A percentile compares a stretch with the other conserved stretches of the same genome.
These are phyloP conservation scores for Drosophila tripunctata DNA, from an alignment of 2,888 invertebrate genomes.

Conservation along the genomic window DNA sequence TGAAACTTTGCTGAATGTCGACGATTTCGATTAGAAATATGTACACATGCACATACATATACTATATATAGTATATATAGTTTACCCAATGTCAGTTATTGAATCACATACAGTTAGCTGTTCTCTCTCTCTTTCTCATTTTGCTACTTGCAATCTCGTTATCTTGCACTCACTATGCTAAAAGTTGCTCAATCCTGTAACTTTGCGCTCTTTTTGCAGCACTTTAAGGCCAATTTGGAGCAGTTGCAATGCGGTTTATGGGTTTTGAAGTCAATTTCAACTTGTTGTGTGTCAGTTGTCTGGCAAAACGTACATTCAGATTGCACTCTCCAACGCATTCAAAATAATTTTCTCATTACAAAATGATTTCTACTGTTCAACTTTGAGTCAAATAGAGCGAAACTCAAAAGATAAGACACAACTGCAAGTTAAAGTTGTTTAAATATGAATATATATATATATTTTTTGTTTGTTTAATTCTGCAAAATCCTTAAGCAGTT, in stretches of 20 bases:
- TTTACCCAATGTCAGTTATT: constrained; percentile 1
- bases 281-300: too few relatives aligned
- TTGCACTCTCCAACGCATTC: too few relatives aligned
- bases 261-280: neutral
- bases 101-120: neutral
- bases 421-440: too few relatives aligned
- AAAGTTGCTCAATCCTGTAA: neutral
- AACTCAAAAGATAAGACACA: too few relatives aligned
- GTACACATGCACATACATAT: too few relatives aligned
- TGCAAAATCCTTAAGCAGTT: too few relatives aligned
- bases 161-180: neutral
- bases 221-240: neutral
- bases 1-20: constrained; percentile 1
- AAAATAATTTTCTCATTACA: neutral
- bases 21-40: neutral
- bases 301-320: too few relatives aligned
- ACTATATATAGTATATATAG: too few relatives aligned
- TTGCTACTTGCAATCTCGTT: neutral
- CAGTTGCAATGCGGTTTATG: neutral
- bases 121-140: neutral
- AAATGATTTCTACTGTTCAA: neutral
- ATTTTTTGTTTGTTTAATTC: too few relatives aligned
- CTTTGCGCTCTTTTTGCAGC: neutral
- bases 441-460: too few relatives aligned
- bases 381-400: neutral